Evolutionary conservation across 1,140 invertebrate genomes (phyloP).

Genomic region (Pseudomyrmex cubaensis): DNA sequence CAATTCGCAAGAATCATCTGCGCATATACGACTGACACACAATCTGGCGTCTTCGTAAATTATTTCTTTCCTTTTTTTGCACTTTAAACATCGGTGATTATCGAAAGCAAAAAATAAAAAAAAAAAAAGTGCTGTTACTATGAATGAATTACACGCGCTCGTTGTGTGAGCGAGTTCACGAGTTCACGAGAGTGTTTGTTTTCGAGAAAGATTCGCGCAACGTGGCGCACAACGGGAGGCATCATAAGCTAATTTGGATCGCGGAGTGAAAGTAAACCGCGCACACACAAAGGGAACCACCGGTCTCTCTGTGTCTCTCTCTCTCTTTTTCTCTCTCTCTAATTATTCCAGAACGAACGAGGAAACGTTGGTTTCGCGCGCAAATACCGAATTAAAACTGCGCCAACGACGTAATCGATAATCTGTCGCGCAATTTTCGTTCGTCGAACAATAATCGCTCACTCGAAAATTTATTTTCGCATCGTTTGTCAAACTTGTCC

Average conservation of each 20-base stretch:
- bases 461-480: too few species aligned
- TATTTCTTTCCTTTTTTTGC: slow-evolving; percentile 4
- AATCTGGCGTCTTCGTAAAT: slow-evolving; percentile 17
- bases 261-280: slow-evolving; percentile 35
- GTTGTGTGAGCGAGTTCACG: too few species aligned
- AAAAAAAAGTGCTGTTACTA: background rate
- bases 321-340: background rate
- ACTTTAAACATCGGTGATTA: background rate
- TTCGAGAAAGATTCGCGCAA: too few species aligned
- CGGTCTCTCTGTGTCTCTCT: background rate
- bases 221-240: slow-evolving; percentile 29
- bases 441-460: too few species aligned
- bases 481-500: too few species aligned
- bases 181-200: too few species aligned
- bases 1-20: slow-evolving; percentile 37
- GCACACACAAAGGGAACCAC: slow-evolving; percentile 33
- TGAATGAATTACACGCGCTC: background rate
- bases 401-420: slow-evolving; percentile 3
- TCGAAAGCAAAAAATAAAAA: too few species aligned
- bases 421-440: too few species aligned
- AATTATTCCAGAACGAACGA: slow-evolving; percentile 27
- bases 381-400: slow-evolving; percentile 21
- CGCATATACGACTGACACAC: slow-evolving; percentile 10
- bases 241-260: slow-evolving; percentile 36
- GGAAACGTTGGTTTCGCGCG: slow-evolving; percentile 14